phyloP scores from a whole-genome alignment of 2,113 vertebrate genomes.

The Acrocephalus kingi region DNA sequence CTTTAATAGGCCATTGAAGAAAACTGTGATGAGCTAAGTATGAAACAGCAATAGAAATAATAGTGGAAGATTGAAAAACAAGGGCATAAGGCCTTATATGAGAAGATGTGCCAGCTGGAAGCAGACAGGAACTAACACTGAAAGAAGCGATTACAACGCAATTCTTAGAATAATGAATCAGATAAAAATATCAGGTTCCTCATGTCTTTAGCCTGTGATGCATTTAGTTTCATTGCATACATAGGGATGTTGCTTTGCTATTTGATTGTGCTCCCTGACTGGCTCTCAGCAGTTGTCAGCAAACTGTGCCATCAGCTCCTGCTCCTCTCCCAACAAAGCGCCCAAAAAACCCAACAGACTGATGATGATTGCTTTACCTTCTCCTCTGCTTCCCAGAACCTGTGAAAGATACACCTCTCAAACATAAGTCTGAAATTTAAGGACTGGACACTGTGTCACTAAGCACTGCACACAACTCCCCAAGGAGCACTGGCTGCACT shows the following conservation, averaged over 20 bases:
- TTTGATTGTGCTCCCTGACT: neutral
- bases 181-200: neutral
- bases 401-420: neutral
- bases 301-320: neutral
- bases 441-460: neutral
- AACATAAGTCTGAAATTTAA: neutral
- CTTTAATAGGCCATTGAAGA: conserved; percentile 53
- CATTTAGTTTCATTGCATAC: neutral
- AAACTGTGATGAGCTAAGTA: conserved; percentile 47
- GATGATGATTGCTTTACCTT: neutral
- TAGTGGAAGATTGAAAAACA: neutral
- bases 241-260: neutral
- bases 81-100: neutral
- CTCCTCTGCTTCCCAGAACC: neutral
- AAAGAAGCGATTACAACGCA: neutral
- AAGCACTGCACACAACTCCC: neutral
- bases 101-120: conserved; percentile 4
- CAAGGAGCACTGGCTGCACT: neutral
- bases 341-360: neutral
- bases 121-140: neutral
- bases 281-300: neutral
- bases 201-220: neutral
- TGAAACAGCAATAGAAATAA: neutral
- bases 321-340: accelerated
- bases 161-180: neutral